Evolutionary conservation across 64 coral and sea anemone genomes (phyloP).

Genomic region (Dendronephthya gigantea): DNA sequence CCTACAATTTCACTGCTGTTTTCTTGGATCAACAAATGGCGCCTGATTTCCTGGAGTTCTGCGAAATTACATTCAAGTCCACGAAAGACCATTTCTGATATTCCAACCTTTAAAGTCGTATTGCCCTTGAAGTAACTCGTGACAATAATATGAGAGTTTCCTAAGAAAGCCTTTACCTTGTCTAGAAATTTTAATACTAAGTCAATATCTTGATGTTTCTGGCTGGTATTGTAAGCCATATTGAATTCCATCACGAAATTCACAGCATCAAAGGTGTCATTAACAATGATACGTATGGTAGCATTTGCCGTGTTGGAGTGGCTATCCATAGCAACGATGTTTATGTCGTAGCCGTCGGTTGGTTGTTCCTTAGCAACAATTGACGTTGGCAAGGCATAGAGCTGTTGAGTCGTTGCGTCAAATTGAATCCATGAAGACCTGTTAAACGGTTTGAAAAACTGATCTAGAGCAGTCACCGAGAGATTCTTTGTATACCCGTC

Average conservation of each 20-base stretch:
- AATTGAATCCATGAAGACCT: constrained; percentile 34
- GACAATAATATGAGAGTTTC: too few relatives aligned
- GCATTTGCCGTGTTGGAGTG: neutral
- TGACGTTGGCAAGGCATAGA: constrained; percentile 16
- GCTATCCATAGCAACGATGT: neutral
- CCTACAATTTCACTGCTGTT: neutral
- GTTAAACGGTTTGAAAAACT: neutral
- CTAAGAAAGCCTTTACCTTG: too few relatives aligned
- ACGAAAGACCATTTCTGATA: neutral
- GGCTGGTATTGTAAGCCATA: too few relatives aligned
- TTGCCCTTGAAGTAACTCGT: neutral
- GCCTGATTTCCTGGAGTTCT: neutral
- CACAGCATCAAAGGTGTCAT: too few relatives aligned
- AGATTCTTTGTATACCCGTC: constrained; percentile 39
- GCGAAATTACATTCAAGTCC: neutral
- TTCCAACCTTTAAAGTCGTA: neutral
- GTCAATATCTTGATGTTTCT: too few relatives aligned
- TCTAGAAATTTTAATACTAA: too few relatives aligned
- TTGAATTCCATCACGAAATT: too few relatives aligned
- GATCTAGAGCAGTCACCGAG: constrained; percentile 10
- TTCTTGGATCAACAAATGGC: neutral
- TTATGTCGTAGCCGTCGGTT: neutral
- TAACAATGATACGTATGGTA: too few relatives aligned
- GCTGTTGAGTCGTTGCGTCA: constrained; percentile 16
- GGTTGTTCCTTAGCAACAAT: neutral